Conservation (phyloP, 2,113 vertebrate genomes). For the Bombycilla garrulus region DNA sequence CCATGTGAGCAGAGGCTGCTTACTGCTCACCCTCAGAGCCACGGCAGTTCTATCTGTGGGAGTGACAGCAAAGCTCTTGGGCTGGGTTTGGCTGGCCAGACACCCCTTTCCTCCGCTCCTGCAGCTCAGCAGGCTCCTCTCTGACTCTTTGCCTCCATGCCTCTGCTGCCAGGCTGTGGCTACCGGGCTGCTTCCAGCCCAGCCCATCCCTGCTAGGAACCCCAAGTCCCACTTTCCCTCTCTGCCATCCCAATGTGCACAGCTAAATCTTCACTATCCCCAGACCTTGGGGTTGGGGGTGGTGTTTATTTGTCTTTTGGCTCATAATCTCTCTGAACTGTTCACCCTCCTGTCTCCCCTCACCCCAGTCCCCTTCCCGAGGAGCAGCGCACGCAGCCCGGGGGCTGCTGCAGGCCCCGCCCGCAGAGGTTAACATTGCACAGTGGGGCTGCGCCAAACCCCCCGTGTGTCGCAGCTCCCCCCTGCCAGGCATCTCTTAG, state of each 20-base stretch:
- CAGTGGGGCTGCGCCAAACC: not conserved
- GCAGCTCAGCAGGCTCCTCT: not conserved
- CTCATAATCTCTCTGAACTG: conserved; percentile 45
- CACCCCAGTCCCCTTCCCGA: not conserved
- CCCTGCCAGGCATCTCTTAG: rapidly evolving
- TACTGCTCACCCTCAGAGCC: not conserved
- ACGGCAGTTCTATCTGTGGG: rapidly evolving
- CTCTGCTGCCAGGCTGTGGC: not conserved
- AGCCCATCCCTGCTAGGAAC: rapidly evolving
- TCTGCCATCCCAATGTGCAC: rapidly evolving
- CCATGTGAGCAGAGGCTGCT: not conserved
- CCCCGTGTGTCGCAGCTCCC: not conserved
- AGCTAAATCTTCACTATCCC: not conserved
- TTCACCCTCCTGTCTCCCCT: not conserved
- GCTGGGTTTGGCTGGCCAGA: not conserved
- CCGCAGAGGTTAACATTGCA: conserved; percentile 41
- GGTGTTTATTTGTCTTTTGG: conserved; percentile 23
- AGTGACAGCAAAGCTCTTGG: not conserved
- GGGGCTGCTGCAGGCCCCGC: not conserved
- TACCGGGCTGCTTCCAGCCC: not conserved
- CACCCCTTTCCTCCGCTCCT: not conserved
- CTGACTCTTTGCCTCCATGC: not conserved
- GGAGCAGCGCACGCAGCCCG: not conserved
- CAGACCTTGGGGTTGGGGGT: not conserved
- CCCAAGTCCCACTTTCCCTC: not conserved